These are phyloP conservation scores for Hemithea aestivaria DNA, from an alignment of 2,888 invertebrate species.

Conservation along the genomic window DNA sequence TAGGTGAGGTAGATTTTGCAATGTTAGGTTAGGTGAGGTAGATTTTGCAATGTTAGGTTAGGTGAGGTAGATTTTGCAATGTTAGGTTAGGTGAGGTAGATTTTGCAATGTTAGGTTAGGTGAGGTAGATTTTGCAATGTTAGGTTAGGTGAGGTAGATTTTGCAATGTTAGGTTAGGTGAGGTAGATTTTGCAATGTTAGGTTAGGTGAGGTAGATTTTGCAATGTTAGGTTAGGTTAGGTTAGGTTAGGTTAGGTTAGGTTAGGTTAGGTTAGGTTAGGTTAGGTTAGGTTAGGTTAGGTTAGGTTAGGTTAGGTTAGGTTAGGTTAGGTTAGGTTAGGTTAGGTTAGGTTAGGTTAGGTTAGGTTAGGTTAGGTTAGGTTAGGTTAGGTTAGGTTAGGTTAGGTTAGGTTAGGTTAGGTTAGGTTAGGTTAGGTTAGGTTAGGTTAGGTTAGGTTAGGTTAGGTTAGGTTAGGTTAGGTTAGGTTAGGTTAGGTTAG, in stretches of 20 bases:
- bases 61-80: too few species aligned
- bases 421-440: conserved; percentile 25
- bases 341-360: conserved; percentile 20
- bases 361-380: conserved; percentile 19
- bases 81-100: too few species aligned
- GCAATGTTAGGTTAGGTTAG: conserved; percentile 23
- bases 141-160: too few species aligned
- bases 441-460: conserved; percentile 26
- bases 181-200: too few species aligned
- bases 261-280: conserved; percentile 25
- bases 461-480: conserved; percentile 26
- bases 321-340: conserved; percentile 19
- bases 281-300: conserved; percentile 24
- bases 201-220: conserved; percentile 19
- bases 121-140: too few species aligned
- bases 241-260: conserved; percentile 24
- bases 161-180: conserved; percentile 19
- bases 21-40: too few species aligned
- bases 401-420: conserved; percentile 20
- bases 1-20: too few species aligned
- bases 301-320: conserved; percentile 22
- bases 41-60: too few species aligned
- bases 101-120: too few species aligned
- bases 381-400: conserved; percentile 18
- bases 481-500: conserved; percentile 24